Evolutionary conservation across 2,797 vertebrate genomes (phyloP), one percentile per base, ranked within the genome.

Genomic region (Discoglossus pictus): DNA sequence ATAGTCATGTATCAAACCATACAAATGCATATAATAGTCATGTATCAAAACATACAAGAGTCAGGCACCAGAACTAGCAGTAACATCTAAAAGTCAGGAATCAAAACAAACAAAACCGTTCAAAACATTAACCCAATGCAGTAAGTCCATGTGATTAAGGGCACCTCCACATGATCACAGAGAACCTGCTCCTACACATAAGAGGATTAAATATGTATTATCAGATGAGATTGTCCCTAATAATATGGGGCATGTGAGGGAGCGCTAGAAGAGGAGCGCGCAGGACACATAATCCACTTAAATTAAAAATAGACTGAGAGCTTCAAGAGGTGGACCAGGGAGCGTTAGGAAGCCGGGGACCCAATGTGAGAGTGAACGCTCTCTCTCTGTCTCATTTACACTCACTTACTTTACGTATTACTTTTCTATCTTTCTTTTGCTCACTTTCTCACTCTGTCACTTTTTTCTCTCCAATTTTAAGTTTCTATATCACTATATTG

Each of bases 181-280:
- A 98, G 96, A 93, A 93, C 91, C 90, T 90, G 90, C 88, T 88
- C n/a, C 85, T 83, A 81, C 87, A 81, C 91, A 81, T 93, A 93
- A 95, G 94, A 91, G 86, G 93, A 92, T 89, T 96, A 93, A 92
- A 92, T 94, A 91, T 92, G 93, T 92, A 96, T 94, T 93, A 97
- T 90, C 92, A 92, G 93, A 93, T 94, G 95, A 94, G 87, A 92
- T 86, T 90, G 89, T 89, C 86, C 84, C 91, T 96, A 93, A 92
- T 93, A 92, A 92, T 92, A 92, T 88, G 88, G 91, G 91, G 91
- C 91, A 86, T 89, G 84, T 82, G 76, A 90, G 89, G 86, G 86
- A 83, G 86, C 83, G 75, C 78, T 83, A 82, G 81, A 86, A 87
- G 87, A 88, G 85, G 86, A 92, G 88, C 88, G 88, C 85, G 83